Conservation (phyloP, 1,140 invertebrate genomes). For the Pemphigus obesinymphae region DNA sequence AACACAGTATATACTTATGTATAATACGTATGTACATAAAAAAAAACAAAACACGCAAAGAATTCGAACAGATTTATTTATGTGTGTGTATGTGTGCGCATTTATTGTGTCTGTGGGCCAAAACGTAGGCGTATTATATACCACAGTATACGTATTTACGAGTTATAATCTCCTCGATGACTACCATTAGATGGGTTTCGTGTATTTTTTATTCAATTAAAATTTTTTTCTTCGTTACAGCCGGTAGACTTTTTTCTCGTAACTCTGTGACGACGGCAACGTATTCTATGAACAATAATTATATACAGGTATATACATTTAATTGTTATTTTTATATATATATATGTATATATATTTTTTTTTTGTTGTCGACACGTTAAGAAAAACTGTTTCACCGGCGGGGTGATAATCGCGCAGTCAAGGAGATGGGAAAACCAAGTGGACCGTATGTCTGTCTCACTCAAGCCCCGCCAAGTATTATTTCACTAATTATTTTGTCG, state of each 20-base stretch:
- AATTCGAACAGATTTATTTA: not conserved
- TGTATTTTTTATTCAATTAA: not conserved
- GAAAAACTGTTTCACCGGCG: not conserved
- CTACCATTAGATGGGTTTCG: not conserved
- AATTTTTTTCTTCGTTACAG: not conserved
- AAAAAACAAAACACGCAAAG: not conserved
- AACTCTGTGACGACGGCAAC: not conserved
- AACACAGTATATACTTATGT: not conserved
- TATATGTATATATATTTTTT: too few relatives aligned
- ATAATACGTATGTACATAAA: not conserved
- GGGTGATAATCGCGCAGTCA: not conserved
- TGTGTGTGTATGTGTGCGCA: not conserved
- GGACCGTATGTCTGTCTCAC: too few relatives aligned
- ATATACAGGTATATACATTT: not conserved
- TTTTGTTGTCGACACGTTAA: not conserved
- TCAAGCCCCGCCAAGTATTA: too few relatives aligned
- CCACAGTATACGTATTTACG: not conserved
- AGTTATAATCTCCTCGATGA: not conserved
- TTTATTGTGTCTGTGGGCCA: slow-evolving; percentile 40
- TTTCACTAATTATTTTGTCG: too few relatives aligned
- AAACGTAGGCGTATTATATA: slow-evolving; percentile 17
- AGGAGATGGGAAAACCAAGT: not conserved
- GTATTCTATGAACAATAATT: not conserved
- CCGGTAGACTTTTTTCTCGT: not conserved
- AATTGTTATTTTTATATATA: slow-evolving; percentile 6